Evolutionary conservation across 2,113 vertebrate species (phyloP), one percentile per base, ranked within the genome.

Genomic region (Cheirogaleus medius): DNA sequence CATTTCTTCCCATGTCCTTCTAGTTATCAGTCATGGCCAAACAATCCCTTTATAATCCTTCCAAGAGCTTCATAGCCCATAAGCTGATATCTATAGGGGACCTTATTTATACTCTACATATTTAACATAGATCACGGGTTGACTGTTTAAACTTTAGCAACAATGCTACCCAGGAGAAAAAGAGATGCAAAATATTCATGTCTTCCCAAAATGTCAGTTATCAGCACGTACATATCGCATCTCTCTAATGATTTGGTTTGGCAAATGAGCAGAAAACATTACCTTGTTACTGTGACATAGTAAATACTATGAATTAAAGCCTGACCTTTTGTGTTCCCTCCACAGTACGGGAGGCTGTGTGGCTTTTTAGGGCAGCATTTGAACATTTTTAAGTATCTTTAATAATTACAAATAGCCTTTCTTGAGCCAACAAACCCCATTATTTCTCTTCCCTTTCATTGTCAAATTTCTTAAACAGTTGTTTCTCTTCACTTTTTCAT

Each of bases 201-300:
- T 86, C 60, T 78, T 92, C 42, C 17, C 89, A 81, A 95, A 94
- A 87, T 85, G 63, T 90, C 88, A 96, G 73, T 56, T 77, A 71
- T 71, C 71, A 68, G 66, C 71, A 63, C 34, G 47, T 68, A 49
- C 25, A 66, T 77, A 92, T 4, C 60, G 6, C 18, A 23, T 69
- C 39, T 97, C 87, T 29, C 84, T 77, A 66, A 94, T 88, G 93
- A 60, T 64, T 85, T 63, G 66, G 14, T 69, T 92, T 95, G 56
- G 73, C 86, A 91, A 95, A 78, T 11, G 9, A 94, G 77, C 39
- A 56, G 58, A 88, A 90, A 81, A 68, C 18, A 68, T 34, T 23
- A 39, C 66, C 58, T 90, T 94, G n/a, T 88, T 81, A 54, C 90
- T 92, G 27, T 92, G 69, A 74, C 91, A 90, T 11, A 68, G 25